phyloP scores from a whole-genome alignment of 2,113 vertebrate genomes.

The Naja naja region DNA sequence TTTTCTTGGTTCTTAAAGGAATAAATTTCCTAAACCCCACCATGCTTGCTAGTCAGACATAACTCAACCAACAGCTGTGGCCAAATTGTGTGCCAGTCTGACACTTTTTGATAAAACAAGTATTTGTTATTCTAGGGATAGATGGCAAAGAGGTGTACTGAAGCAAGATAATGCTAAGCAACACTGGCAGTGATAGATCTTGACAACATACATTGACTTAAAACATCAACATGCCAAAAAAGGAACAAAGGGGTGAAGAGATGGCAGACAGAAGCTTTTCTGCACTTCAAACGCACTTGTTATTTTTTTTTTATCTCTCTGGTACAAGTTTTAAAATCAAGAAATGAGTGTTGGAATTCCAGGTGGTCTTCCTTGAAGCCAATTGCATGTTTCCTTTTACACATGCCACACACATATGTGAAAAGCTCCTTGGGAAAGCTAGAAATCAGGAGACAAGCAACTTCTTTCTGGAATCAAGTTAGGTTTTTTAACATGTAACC shows the following conservation, averaged over 20 bases:
- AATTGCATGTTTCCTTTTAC: background rate
- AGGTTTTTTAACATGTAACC: background rate
- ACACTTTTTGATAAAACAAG: conserved; percentile 21
- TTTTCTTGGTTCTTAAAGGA: conserved; percentile 55
- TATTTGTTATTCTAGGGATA: conserved; percentile 38
- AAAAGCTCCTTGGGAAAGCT: background rate
- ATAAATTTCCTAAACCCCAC: conserved; percentile 45
- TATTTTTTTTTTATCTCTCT: background rate
- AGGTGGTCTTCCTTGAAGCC: background rate
- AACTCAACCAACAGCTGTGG: conserved; percentile 51
- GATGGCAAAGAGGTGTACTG: conserved; percentile 30
- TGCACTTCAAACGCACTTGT: background rate
- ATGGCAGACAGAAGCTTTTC: background rate
- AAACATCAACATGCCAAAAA: conserved; percentile 31
- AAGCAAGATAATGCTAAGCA: conserved; percentile 36
- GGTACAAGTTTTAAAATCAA: background rate
- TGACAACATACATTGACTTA: conserved; percentile 33
- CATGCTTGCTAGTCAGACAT: conserved; percentile 48
- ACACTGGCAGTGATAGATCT: conserved; percentile 39
- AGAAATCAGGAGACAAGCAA: background rate
- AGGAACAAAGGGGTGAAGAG: background rate
- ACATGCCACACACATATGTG: background rate
- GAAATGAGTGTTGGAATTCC: background rate
- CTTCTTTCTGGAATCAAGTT: background rate
- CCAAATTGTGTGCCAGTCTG: conserved; percentile 34